phyloP scores from a whole-genome alignment of 1,140 invertebrate species.

The Hylyphantes graminicola region DNA sequence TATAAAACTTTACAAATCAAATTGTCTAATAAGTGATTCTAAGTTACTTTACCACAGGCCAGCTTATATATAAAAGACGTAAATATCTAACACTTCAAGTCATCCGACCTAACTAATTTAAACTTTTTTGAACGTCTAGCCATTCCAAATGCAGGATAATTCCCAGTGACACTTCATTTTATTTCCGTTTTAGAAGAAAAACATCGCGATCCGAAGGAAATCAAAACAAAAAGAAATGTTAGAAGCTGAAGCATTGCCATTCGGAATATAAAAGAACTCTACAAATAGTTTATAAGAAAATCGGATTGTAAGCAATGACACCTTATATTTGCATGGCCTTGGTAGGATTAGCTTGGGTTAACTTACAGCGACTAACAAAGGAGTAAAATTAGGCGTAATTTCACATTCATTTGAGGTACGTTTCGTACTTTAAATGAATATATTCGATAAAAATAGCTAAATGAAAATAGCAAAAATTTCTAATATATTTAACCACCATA shows the following conservation, averaged over 20 bases:
- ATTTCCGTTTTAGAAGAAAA: not conserved
- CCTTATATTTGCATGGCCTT: too few species aligned
- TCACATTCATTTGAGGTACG: too few species aligned
- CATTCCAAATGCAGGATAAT: constrained; percentile 3
- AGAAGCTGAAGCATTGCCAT: not conserved
- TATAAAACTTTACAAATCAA: not conserved
- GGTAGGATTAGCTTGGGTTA: too few species aligned
- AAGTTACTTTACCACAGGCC: not conserved
- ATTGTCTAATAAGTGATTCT: not conserved
- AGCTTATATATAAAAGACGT: not conserved
- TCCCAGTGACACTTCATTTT: constrained; percentile 13
- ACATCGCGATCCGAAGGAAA: constrained; percentile 5
- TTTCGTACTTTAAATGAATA: too few species aligned
- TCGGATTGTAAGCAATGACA: too few species aligned
- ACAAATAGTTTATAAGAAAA: too few species aligned
- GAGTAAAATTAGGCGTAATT: too few species aligned
- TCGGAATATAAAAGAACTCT: too few species aligned
- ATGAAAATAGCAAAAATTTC: too few species aligned
- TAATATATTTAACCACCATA: too few species aligned
- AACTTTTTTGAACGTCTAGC: not conserved
- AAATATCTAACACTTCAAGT: not conserved
- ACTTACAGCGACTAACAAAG: too few species aligned
- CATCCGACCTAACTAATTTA: not conserved
- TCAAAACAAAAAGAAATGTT: constrained; percentile 30
- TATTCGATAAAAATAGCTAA: too few species aligned